These are phyloP conservation scores for Macrosiphum euphorbiae DNA, from an alignment of 2,888 invertebrate genomes.

Conservation along the genomic window DNA sequence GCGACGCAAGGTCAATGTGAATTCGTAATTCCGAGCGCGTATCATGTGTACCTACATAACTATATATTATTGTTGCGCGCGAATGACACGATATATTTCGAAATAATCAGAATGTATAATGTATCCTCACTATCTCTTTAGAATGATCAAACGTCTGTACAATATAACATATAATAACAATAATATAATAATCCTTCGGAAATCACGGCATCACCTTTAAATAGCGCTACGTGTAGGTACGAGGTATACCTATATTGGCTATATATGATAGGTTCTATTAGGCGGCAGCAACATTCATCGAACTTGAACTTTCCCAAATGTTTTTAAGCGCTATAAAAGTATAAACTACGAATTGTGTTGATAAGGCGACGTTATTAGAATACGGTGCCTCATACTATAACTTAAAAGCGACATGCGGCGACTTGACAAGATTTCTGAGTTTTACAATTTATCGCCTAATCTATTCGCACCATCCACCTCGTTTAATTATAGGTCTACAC, in stretches of 20 bases:
- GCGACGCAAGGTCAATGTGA: conserved; percentile 54
- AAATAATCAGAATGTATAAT: conserved; percentile 43
- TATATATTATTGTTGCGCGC: neutral
- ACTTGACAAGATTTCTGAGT: neutral
- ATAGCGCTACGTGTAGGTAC: too few relatives aligned
- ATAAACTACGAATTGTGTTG: too few relatives aligned
- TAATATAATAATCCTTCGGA: neutral
- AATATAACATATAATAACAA: neutral
- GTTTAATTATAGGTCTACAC: neutral
- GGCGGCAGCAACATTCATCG: neutral
- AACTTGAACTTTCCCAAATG: neutral
- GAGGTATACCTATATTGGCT: too few relatives aligned
- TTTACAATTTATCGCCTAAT: neutral
- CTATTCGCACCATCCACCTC: neutral
- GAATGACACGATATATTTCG: conserved; percentile 41
- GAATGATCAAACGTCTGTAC: conserved; percentile 37
- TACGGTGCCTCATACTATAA: neutral
- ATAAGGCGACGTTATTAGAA: neutral
- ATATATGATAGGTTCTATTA: neutral
- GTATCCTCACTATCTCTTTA: conserved; percentile 25
- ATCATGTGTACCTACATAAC: neutral
- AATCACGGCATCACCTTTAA: neutral
- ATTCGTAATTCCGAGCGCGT: conserved; percentile 45
- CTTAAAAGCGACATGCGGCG: neutral
- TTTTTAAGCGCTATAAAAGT: neutral